Base-by-base conservation (phyloP, 2,113 vertebrate species). In the Aix galericulata region DNA sequence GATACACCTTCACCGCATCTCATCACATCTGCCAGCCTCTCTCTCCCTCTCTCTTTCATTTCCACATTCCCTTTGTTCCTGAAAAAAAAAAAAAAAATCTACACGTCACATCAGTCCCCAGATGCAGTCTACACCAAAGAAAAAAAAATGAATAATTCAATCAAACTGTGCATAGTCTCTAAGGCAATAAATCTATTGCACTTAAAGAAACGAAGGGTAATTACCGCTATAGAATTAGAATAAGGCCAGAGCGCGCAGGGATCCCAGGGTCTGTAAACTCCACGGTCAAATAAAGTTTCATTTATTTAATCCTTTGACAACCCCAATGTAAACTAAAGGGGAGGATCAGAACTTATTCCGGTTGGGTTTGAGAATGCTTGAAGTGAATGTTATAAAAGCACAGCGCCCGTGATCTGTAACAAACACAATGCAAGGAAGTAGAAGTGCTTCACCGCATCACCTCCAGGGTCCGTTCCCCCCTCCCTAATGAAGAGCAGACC, bases 61-160 rank as follows among this genome's bases (percentile, higher is more conserved):
- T 98, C 98, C 97, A 98, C 98, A 98, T 98, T 98, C 98, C 97
- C 98, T 98, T 99, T 98, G 98, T 98, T 98, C 98, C 98, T 98
- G 98, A 95, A 97, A 97, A 92, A 91, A 83, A 94, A 93, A 97
- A 40, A 40, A 40, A 98, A 98, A 98, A 98, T 96, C 98, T 98
- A 97, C 97, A 98, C 98, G 98, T 98, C 98, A 98, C 98, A 98
- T 98, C 98, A 98, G 98, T 98, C 98, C 98, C 98, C 97, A 98
- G 98, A 98, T 98, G 98, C 98, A 98, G 98, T 97, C 98, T 98
- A 98, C 97, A 98, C 98, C 98, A 98, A 98, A 98, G 95, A 98
- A 52, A 98, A 98, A 91, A 98, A 98, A 98, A 98, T 98, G 97
- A 98, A 98, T 99, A 98, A 98, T 98, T 99, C 98, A 98, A 97